Percentiles rank a stretch among this genome's conserved stretches.
Conservation (phyloP, 2,888 invertebrate species). For the Dicranocentrus wangi region DNA sequence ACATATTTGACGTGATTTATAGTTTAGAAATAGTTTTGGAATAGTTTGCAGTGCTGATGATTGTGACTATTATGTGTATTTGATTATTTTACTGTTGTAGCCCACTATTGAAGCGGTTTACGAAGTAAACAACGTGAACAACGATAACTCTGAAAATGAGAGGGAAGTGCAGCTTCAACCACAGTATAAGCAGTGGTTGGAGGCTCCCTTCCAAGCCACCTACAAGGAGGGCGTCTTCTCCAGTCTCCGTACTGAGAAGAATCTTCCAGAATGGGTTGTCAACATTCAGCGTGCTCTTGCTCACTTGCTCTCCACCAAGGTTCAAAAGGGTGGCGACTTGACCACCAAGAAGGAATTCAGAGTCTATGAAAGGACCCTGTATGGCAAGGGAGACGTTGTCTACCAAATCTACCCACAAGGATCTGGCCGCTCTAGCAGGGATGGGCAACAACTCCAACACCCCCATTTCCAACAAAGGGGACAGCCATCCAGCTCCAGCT, state of each 20-base stretch:
- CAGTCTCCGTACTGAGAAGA: conserved; percentile 41
- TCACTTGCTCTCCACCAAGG: conserved; percentile 40
- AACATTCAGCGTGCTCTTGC: conserved; percentile 60
- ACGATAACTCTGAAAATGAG: conserved; percentile 39
- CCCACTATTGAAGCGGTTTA: conserved; percentile 21
- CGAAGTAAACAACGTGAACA: conserved; percentile 47
- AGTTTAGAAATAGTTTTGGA: too few species aligned
- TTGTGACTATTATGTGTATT: too few species aligned
- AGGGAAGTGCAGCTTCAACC: conserved; percentile 24
- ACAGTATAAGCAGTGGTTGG: conserved; percentile 30
- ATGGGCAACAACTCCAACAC: background rate
- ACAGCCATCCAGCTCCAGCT: background rate
- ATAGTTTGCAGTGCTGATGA: too few species aligned
- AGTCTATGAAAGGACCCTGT: conserved; percentile 49
- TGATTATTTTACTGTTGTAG: background rate
- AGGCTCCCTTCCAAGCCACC: conserved; percentile 46
- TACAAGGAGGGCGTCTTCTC: conserved; percentile 41
- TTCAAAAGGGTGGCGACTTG: conserved; percentile 40
- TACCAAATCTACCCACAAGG: conserved; percentile 40
- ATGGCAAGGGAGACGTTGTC: conserved; percentile 40
- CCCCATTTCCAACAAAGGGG: background rate
- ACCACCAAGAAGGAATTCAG: conserved; percentile 22
- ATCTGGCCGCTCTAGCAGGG: background rate
- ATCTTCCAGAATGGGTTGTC: conserved; percentile 49
- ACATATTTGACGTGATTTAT: conserved; percentile 19